These are phyloP conservation scores for Chionomys nivalis DNA, from an alignment of 2,113 vertebrate species.

Conservation along the genomic window DNA sequence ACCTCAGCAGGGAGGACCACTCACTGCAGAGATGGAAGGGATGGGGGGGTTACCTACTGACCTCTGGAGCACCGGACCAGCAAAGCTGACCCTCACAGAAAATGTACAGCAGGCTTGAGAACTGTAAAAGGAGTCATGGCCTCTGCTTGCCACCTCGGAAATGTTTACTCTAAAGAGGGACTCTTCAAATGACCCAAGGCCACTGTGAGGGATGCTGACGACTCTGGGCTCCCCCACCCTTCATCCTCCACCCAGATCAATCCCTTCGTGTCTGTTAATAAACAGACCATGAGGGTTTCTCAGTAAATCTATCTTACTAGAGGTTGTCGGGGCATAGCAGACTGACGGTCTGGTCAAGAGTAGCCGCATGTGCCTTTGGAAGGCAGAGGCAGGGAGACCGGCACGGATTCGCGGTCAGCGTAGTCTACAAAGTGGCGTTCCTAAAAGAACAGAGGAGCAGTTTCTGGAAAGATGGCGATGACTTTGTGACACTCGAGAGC, in stretches of 20 bases:
- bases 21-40: too few species aligned
- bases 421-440: background rate
- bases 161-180: background rate
- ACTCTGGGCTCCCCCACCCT: background rate
- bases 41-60: background rate
- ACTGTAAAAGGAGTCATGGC: background rate
- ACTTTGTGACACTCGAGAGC: background rate
- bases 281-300: background rate
- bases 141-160: background rate
- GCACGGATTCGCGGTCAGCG: background rate
- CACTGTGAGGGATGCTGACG: background rate
- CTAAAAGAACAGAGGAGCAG: background rate
- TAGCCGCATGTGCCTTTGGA: background rate
- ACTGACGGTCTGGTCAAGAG: background rate
- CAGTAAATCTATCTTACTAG: background rate
- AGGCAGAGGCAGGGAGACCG: background rate
- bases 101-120: background rate
- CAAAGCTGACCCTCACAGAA: background rate
- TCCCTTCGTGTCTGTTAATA: background rate
- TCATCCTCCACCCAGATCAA: background rate
- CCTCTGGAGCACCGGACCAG: too few species aligned
- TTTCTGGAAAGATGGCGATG: background rate
- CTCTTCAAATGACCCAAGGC: background rate
- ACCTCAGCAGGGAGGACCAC: background rate
- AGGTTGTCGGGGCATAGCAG: background rate